Evolutionary conservation across 2,113 vertebrate species (phyloP).

Genomic region (Forbesichthys agassizii): DNA sequence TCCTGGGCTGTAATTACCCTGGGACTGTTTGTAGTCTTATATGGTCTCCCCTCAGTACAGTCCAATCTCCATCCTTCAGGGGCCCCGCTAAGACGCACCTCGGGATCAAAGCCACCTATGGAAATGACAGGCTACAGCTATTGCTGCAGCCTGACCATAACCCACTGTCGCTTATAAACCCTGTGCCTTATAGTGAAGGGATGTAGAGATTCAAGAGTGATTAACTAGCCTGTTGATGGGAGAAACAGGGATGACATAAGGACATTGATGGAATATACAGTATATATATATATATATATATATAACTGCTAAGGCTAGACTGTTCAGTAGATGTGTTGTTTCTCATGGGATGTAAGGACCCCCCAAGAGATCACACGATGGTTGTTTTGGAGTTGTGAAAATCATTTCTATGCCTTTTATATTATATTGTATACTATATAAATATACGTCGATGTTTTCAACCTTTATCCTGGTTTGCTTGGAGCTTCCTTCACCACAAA

Average conservation of each 20-base stretch:
- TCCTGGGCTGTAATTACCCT: constrained; percentile 21
- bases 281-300: too few species aligned
- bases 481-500: constrained; percentile 3
- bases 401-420: too few species aligned
- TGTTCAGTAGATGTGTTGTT: too few species aligned
- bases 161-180: constrained; percentile 39
- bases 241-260: constrained; percentile 9
- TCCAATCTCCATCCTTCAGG: too few species aligned
- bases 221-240: constrained; percentile 26
- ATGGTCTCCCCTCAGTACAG: constrained; percentile 22
- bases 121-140: constrained; percentile 20
- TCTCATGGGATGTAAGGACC: too few species aligned
- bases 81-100: too few species aligned
- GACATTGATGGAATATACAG: too few species aligned
- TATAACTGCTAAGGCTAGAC: too few species aligned
- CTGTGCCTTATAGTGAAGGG: constrained; percentile 26
- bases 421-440: too few species aligned
- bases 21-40: constrained; percentile 44
- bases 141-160: constrained; percentile 39
- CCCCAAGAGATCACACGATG: too few species aligned
- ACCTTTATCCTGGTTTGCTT: background rate
- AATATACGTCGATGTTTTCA: too few species aligned
- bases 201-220: constrained; percentile 19
- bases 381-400: too few species aligned
- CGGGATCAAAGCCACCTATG: constrained; percentile 66